phyloP scores from a whole-genome alignment of 2,797 vertebrate genomes.

The Basileuterus tristriatus region DNA sequence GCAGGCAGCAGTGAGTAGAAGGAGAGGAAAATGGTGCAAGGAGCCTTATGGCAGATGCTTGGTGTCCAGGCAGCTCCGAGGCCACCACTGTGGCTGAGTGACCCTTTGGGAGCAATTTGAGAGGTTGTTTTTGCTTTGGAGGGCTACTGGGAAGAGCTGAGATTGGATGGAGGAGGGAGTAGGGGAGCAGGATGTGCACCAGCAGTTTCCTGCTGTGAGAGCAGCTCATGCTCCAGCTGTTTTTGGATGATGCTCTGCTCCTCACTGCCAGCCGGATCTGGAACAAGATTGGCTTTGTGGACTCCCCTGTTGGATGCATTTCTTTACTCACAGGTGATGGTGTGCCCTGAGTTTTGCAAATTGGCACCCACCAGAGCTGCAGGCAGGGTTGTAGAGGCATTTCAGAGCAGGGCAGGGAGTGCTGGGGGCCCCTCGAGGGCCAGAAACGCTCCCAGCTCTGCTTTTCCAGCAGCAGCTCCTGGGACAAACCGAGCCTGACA shows the following conservation, averaged over 20 bases:
- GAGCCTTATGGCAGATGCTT: background rate
- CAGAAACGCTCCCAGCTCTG: background rate
- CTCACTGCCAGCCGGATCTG: background rate
- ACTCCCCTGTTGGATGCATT: background rate
- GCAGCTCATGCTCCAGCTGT: accelerated
- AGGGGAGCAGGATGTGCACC: background rate
- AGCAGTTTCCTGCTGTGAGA: background rate
- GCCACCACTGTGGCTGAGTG: background rate
- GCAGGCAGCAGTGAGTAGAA: accelerated
- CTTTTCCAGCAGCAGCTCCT: background rate
- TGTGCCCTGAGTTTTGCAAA: background rate
- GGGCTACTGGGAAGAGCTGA: background rate
- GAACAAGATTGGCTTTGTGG: background rate
- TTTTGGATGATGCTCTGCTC: background rate
- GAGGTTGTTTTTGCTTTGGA: background rate
- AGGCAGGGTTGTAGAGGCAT: background rate
- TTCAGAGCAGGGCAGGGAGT: background rate
- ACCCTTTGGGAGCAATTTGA: background rate
- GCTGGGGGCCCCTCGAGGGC: background rate
- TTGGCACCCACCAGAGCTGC: background rate
- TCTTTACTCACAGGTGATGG: background rate
- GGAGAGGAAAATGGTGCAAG: background rate
- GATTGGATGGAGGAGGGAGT: background rate
- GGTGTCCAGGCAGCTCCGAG: background rate
- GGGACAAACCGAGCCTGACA: background rate